Conservation (phyloP, 1,140 invertebrate genomes). For the Drosophila pandora region DNA sequence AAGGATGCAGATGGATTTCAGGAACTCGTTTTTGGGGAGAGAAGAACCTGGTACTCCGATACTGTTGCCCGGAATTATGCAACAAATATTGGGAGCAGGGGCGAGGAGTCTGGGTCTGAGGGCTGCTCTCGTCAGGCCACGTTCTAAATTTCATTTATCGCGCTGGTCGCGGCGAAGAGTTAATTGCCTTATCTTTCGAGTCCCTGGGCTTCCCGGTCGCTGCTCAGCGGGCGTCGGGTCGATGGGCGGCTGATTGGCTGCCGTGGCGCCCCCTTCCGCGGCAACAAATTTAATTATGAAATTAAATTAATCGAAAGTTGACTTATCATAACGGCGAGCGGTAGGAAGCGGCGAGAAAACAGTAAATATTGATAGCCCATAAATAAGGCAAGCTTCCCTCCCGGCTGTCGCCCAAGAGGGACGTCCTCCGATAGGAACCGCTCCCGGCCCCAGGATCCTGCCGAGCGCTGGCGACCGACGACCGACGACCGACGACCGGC, state of each 20-base stretch:
- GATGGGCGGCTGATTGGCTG: no score
- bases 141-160: no score
- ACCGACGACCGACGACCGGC: constrained; percentile 2
- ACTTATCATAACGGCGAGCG: constrained; percentile 33
- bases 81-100: no score
- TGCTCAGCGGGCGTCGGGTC: neutral
- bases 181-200: constrained; percentile 7
- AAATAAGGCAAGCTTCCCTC: constrained; percentile 52
- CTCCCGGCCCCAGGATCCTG: constrained; percentile 18
- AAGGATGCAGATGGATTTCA: constrained; percentile 12
- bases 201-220: constrained; percentile 1
- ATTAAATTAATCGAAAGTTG: constrained; percentile 69
- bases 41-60: no score
- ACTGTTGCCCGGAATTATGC: no score
- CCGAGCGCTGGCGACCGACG: no score
- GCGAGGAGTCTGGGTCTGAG: no score
- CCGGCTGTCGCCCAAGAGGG: neutral
- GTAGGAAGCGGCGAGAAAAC: constrained; percentile 34
- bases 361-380: constrained; percentile 71
- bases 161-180: neutral
- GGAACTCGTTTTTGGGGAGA: neutral
- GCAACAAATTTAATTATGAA: constrained; percentile 61
- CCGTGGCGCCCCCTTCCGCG: no score
- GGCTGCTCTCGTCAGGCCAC: no score
- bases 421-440: constrained; percentile 12